Evolutionary conservation across 2,888 invertebrate genomes (phyloP).

Genomic region (Physocephala rufipes): DNA sequence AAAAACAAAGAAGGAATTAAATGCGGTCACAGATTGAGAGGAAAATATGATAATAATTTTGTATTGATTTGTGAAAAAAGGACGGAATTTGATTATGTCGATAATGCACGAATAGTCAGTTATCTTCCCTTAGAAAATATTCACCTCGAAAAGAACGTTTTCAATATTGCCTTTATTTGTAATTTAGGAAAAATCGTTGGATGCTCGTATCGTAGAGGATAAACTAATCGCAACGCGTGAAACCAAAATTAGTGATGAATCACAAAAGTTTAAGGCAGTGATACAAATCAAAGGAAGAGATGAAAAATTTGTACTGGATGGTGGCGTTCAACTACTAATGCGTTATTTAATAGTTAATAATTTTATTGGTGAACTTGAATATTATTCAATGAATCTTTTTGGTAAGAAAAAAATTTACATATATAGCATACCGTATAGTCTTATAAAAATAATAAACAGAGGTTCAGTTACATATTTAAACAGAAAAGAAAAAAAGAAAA

Average conservation of each 20-base stretch:
- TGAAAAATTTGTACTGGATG: conserved; percentile 57
- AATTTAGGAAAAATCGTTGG: conserved; percentile 51
- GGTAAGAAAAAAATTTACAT: conserved; percentile 45
- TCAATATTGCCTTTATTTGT: neutral
- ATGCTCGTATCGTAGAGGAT: conserved; percentile 53
- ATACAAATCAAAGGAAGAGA: conserved; percentile 57
- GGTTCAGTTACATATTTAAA: too few relatives aligned
- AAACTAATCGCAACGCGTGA: conserved; percentile 53
- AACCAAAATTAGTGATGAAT: conserved; percentile 55
- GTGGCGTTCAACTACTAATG: conserved; percentile 58
- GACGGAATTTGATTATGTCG: conserved; percentile 56
- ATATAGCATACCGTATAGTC: too few relatives aligned
- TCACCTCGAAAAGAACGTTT: too few relatives aligned
- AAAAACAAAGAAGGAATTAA: conserved; percentile 50
- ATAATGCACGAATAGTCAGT: conserved; percentile 51
- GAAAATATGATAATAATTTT: conserved; percentile 57
- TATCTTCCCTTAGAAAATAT: neutral
- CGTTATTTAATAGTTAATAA: conserved; percentile 55
- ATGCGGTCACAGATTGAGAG: conserved; percentile 55
- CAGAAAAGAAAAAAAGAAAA: too few relatives aligned
- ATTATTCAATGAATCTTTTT: conserved; percentile 57
- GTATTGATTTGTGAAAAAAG: conserved; percentile 56
- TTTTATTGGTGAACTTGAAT: conserved; percentile 53
- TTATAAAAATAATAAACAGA: too few relatives aligned
- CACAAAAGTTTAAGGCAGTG: conserved; percentile 54